Conservation (phyloP, 2,888 invertebrate genomes). For the Lasioglossum malachurum region DNA sequence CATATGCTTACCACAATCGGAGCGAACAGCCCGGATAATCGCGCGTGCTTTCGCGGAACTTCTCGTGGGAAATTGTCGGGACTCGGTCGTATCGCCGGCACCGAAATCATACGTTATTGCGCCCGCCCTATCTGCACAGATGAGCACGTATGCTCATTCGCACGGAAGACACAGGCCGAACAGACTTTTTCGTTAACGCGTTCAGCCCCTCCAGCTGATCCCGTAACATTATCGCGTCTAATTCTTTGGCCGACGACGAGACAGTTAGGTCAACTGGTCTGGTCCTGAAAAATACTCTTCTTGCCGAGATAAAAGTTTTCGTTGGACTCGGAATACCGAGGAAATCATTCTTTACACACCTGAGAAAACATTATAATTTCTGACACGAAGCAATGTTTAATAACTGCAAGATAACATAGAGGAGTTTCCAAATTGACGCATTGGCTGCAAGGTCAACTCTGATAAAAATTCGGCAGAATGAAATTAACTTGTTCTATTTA, state of each 20-base stretch:
- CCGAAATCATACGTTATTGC: slow-evolving; percentile 48
- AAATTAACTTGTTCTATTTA: too few relatives aligned
- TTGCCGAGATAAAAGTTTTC: background rate
- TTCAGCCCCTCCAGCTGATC: background rate
- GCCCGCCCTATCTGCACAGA: background rate
- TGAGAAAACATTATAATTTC: too few relatives aligned
- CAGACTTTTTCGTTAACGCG: background rate
- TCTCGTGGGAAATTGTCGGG: slow-evolving; percentile 62
- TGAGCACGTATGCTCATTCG: background rate
- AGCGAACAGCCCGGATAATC: slow-evolving; percentile 68
- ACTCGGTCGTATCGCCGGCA: slow-evolving; percentile 42
- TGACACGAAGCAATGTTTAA: too few relatives aligned
- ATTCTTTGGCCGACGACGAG: background rate
- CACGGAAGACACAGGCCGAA: background rate
- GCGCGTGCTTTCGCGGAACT: slow-evolving; percentile 63
- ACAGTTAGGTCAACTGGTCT: background rate
- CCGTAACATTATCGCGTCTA: background rate
- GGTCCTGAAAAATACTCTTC: background rate
- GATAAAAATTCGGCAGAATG: too few relatives aligned
- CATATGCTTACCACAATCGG: slow-evolving; percentile 66
- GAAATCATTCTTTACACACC: too few relatives aligned
- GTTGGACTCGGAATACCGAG: too few relatives aligned
- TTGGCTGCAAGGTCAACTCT: too few relatives aligned
- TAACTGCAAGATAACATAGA: too few relatives aligned
- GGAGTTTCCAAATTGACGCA: too few relatives aligned